phyloP scores from a whole-genome alignment of 2,797 vertebrate species.

The Leucoraja ocellata region DNA sequence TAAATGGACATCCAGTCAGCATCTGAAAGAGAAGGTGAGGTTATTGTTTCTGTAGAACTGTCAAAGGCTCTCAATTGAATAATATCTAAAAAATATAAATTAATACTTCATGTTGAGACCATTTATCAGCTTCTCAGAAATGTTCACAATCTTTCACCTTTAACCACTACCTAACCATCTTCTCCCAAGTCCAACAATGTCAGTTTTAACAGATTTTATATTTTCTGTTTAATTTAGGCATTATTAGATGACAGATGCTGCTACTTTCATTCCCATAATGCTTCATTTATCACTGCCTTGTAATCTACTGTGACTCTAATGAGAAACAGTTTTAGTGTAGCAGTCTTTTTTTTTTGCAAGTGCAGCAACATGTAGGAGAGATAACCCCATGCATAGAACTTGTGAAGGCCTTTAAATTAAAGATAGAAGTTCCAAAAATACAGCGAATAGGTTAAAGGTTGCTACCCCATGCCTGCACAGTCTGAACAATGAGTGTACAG shows the following conservation, averaged over 20 bases:
- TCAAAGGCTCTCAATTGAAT: not conserved
- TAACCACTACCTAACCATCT: not conserved
- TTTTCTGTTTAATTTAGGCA: not conserved
- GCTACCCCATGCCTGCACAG: not conserved
- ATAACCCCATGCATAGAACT: not conserved
- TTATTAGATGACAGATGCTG: not conserved
- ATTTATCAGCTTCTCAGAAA: not conserved
- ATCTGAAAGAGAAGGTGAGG: not conserved
- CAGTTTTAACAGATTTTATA: not conserved
- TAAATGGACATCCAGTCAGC: not conserved
- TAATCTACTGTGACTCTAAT: not conserved
- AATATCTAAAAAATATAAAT: conserved; percentile 1
- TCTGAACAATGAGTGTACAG: not conserved
- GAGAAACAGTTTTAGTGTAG: not conserved
- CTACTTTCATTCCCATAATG: not conserved
- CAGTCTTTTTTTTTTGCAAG: not conserved
- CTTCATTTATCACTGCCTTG: not conserved
- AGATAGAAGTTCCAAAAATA: not conserved
- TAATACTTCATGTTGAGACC: not conserved
- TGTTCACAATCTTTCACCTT: not conserved
- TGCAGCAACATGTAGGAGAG: not conserved
- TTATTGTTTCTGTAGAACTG: not conserved
- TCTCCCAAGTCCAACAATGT: not conserved
- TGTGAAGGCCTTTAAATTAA: not conserved
- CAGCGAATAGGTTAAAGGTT: not conserved